Evolutionary conservation across 2,888 invertebrate species (phyloP).

Genomic region (Thereva nobilitata): DNA sequence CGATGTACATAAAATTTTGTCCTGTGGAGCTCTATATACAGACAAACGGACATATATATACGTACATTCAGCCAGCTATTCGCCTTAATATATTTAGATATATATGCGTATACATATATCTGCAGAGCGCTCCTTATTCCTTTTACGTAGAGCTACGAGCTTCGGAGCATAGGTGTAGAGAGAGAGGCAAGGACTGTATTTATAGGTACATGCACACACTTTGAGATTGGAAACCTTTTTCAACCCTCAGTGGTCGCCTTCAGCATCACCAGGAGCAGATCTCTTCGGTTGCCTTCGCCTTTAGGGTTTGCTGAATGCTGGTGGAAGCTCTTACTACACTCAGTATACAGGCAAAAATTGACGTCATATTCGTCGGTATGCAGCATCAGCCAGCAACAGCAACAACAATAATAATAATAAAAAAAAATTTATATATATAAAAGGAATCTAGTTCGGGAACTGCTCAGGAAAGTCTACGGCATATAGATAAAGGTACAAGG

Average conservation of each 20-base stretch:
- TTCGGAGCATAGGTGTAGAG: too few species aligned
- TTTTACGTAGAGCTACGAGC: too few species aligned
- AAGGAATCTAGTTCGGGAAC: too few species aligned
- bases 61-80: neutral
- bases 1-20: neutral
- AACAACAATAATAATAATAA: too few species aligned
- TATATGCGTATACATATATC: too few species aligned
- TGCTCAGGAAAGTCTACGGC: too few species aligned
- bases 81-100: too few species aligned
- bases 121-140: too few species aligned
- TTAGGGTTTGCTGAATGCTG: constrained; percentile 25
- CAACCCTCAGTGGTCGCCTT: constrained; percentile 30
- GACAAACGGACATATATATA: constrained; percentile 7
- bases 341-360: constrained; percentile 5
- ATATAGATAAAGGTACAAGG: too few species aligned
- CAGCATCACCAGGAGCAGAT: constrained; percentile 6
- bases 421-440: too few species aligned
- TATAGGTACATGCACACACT: constrained; percentile 1
- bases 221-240: constrained; percentile 6
- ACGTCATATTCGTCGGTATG: neutral
- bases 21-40: constrained; percentile 11
- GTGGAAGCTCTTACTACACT: neutral
- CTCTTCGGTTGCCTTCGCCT: constrained; percentile 5
- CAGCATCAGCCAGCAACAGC: too few species aligned
- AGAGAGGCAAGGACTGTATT: too few species aligned